Base-by-base conservation (phyloP, 2,113 vertebrate genomes). In the Formicarius rufipectus region DNA sequence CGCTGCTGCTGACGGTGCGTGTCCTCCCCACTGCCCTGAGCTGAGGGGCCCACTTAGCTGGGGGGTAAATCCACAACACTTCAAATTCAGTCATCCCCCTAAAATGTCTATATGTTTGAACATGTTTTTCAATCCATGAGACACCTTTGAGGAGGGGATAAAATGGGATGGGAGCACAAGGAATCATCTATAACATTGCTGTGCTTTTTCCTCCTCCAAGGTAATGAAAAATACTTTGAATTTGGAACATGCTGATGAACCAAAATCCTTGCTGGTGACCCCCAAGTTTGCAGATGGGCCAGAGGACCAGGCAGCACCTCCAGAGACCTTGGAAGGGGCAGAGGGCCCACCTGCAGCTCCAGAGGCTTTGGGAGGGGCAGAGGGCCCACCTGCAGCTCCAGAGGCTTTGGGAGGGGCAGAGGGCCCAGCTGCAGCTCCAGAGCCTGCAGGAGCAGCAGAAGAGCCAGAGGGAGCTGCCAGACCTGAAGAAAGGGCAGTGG, bases 1-100 rank as follows among this genome's bases (percentile, higher is more conserved):
- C 99, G 0, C 98, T 98, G 89, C 98, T 99, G 69, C 78, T 97
- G 47, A 98, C 95, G 92, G 99, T 99, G 86, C 2, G 95, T 83
- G 72, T 28, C 47, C 22, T 4, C 22, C 40, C 63, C 6, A 17
- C 35, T 35, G 8, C 44, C 35, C 2, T 4, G 15, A 47, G 35
- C 14, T 27, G 19, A 18, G 71, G 10, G 4, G 17, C 37, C 28
- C 33, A 2, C 2, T 8, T 22, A 79, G 7, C 33, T 19, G 31
- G 7, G 25, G 31, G 9, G 28, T 58, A 8, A 63, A 49, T 58
- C 45, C 22, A n/a, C 14, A 68, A n/a, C 35, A 7, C 33, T 20
- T 44, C 3, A 12, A 63, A 52, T 19, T 15, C 4, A n/a, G 16
- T 3, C 21, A 2, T n/a, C 0, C 50, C 39, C 37, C 37, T 75